Conservation (phyloP, 2,888 invertebrate genomes). For the Carcina quercana region DNA sequence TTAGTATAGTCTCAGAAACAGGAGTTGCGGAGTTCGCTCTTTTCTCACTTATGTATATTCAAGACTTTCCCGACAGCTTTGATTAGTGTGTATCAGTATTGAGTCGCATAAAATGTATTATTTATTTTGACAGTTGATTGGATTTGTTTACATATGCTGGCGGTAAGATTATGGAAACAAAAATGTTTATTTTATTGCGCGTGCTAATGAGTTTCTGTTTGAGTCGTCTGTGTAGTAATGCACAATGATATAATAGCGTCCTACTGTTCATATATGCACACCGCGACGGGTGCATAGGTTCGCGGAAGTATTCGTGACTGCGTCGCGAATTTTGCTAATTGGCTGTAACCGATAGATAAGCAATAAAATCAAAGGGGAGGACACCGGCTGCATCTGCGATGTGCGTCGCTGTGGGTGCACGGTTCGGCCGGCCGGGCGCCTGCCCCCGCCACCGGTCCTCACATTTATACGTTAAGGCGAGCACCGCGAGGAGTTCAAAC, state of each 20-base stretch:
- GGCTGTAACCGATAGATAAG: slow-evolving; percentile 62
- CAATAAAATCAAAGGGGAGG: slow-evolving; percentile 69
- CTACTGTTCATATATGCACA: slow-evolving; percentile 36
- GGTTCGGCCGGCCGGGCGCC: slow-evolving; percentile 63
- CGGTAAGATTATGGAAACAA: too few species aligned
- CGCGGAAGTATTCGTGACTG: slow-evolving; percentile 46
- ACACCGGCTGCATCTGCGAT: slow-evolving; percentile 69
- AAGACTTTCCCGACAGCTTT: too few species aligned
- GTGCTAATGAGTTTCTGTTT: too few species aligned
- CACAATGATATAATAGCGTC: slow-evolving; percentile 23
- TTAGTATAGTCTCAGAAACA: too few species aligned
- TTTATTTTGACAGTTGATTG: too few species aligned
- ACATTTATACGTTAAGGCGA: slow-evolving; percentile 73
- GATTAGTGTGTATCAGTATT: too few species aligned
- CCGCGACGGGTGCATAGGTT: slow-evolving; percentile 40
- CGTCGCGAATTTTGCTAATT: slow-evolving; percentile 61
- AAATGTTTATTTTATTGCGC: too few species aligned
- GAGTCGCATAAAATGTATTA: too few species aligned
- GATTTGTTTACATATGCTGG: too few species aligned
- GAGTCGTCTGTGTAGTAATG: too few species aligned
- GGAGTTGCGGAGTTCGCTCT: too few species aligned
- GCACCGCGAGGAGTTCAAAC: slow-evolving; percentile 70
- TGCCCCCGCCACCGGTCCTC: slow-evolving; percentile 69
- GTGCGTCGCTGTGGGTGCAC: slow-evolving; percentile 67
- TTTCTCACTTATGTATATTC: too few species aligned